phyloP scores from a whole-genome alignment of 2,888 invertebrate species.

The Panopea generosa region DNA sequence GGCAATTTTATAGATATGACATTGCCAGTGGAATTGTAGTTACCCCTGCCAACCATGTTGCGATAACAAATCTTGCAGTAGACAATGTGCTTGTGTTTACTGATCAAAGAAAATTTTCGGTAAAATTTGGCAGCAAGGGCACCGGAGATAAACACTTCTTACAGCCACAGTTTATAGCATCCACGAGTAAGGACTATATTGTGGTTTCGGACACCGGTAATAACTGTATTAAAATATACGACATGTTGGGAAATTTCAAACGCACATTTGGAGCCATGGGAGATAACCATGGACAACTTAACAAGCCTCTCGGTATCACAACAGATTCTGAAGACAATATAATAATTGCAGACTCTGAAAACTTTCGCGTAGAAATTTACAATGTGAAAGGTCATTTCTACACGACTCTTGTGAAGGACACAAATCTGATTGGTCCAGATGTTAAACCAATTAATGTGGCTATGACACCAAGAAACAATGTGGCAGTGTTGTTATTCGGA shows the following conservation, averaged over 20 bases:
- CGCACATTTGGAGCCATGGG: conserved; percentile 73
- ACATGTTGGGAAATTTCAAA: conserved; percentile 75
- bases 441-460: conserved; percentile 78
- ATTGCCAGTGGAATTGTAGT: conserved; percentile 75
- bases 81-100: conserved; percentile 76
- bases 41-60: conserved; percentile 66
- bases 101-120: conserved; percentile 73
- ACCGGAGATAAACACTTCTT: conserved; percentile 75
- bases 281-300: conserved; percentile 67
- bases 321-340: conserved; percentile 76
- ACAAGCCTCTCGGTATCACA: conserved; percentile 78
- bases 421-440: conserved; percentile 70
- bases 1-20: conserved; percentile 75
- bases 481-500: conserved; percentile 75
- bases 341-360: conserved; percentile 80
- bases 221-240: conserved; percentile 77
- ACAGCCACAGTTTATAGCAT: conserved; percentile 74
- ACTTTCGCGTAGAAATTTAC: conserved; percentile 79
- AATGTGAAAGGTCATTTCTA: conserved; percentile 72
- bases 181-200: conserved; percentile 75
- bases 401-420: conserved; percentile 69
- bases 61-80: conserved; percentile 73
- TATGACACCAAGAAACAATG: conserved; percentile 70
- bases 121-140: conserved; percentile 80
- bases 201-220: conserved; percentile 78